phyloP scores from a whole-genome alignment of 2,888 invertebrate species.

The Leptinotarsa peninsularis region DNA sequence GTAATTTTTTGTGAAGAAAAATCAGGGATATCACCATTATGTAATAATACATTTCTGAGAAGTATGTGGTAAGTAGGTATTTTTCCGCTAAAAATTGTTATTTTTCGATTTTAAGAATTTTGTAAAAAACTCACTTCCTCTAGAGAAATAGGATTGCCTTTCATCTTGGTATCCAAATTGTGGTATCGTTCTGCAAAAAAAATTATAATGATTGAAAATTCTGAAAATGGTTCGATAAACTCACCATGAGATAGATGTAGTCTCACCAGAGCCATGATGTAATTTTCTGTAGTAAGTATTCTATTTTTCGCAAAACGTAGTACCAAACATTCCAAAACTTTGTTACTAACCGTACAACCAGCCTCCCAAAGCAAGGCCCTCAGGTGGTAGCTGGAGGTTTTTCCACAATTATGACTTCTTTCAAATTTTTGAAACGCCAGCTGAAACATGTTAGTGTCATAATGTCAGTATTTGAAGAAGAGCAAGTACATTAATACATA shows the following conservation, averaged over 20 bases:
- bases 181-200: slow-evolving; percentile 73
- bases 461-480: background rate
- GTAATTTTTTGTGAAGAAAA: too few species aligned
- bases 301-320: slow-evolving; percentile 75
- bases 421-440: slow-evolving; percentile 74
- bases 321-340: slow-evolving; percentile 80
- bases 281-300: slow-evolving; percentile 72
- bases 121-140: slow-evolving; percentile 72
- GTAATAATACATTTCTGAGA: too few species aligned
- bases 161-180: slow-evolving; percentile 77
- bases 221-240: background rate
- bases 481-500: too few species aligned
- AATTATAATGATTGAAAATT: background rate
- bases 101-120: too few species aligned
- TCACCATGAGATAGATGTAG: slow-evolving; percentile 75
- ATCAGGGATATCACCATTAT: too few species aligned
- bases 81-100: too few species aligned
- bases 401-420: slow-evolving; percentile 68
- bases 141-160: slow-evolving; percentile 77
- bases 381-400: slow-evolving; percentile 75
- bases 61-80: too few species aligned
- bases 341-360: slow-evolving; percentile 78
- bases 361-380: slow-evolving; percentile 77
- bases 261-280: slow-evolving; percentile 74
- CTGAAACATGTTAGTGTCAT: slow-evolving; percentile 58